Conservation (phyloP, 2,797 vertebrate species). For the Holocentrus rufus region DNA sequence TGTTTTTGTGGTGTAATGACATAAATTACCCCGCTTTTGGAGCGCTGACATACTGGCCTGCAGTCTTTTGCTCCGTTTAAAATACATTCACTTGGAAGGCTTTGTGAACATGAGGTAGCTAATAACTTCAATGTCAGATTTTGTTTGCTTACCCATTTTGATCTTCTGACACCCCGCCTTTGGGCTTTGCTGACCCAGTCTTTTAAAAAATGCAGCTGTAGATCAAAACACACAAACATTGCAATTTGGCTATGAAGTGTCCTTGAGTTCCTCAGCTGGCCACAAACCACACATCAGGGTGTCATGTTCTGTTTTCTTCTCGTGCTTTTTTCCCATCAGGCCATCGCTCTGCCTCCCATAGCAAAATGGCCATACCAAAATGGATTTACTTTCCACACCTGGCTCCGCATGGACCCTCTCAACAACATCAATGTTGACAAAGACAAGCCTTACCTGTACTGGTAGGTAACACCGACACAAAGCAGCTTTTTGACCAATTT, state of each 20-base stretch:
- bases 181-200: background rate
- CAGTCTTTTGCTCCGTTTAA: constrained; percentile 1
- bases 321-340: constrained; percentile 77
- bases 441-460: constrained; percentile 99
- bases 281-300: background rate
- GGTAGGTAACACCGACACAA: constrained; percentile 82
- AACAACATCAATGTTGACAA: constrained; percentile 99
- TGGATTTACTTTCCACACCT: constrained; percentile 98
- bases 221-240: background rate
- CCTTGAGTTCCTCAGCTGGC: constrained; percentile 10
- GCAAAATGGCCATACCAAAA: constrained; percentile 99
- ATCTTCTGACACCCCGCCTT: background rate
- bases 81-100: background rate
- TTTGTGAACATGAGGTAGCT: background rate
- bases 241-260: background rate
- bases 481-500: background rate
- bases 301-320: constrained; percentile 13
- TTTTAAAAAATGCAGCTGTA: constrained; percentile 3
- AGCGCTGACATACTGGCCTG: background rate
- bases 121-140: background rate
- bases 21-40: constrained; percentile 3
- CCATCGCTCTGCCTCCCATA: constrained; percentile 97
- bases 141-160: background rate
- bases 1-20: constrained; percentile 1
- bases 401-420: constrained; percentile 97